A percentile compares a stretch with the other conserved stretches of the same genome.
These are phyloP conservation scores for Athalia rosae DNA, from an alignment of 2,888 invertebrate genomes.

Conservation along the genomic window DNA sequence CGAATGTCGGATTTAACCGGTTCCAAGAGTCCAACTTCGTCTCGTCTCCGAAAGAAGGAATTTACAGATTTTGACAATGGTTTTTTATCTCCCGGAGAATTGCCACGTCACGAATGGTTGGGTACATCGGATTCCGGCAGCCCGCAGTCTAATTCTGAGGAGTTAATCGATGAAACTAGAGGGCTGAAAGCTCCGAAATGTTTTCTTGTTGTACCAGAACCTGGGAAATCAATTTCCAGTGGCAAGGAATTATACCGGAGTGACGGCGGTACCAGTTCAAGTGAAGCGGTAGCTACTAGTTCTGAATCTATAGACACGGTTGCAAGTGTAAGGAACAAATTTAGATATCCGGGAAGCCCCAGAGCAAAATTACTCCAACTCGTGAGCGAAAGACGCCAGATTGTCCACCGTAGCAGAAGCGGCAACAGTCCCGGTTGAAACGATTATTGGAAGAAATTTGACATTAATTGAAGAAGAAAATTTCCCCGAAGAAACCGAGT, in stretches of 20 bases:
- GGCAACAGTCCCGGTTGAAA: slow-evolving; percentile 13
- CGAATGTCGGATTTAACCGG: slow-evolving; percentile 47
- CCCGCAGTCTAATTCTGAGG: slow-evolving; percentile 17
- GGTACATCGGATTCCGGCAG: neutral
- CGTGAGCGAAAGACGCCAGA: slow-evolving; percentile 62
- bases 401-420: slow-evolving; percentile 62
- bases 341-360: slow-evolving; percentile 63
- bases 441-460: too few species aligned
- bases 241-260: slow-evolving; percentile 51
- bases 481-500: too few species aligned
- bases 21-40: slow-evolving; percentile 42
- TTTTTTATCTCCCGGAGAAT: neutral
- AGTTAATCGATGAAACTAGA: slow-evolving; percentile 22
- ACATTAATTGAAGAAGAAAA: neutral
- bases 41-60: slow-evolving; percentile 47
- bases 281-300: slow-evolving; percentile 53
- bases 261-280: slow-evolving; percentile 55
- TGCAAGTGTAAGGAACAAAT: slow-evolving; percentile 54
- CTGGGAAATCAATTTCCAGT: slow-evolving; percentile 30
- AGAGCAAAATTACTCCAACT: slow-evolving; percentile 64
- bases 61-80: too few species aligned
- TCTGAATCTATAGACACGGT: slow-evolving; percentile 54
- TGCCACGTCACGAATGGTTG: neutral
- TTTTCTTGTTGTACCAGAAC: slow-evolving; percentile 46
- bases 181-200: slow-evolving; percentile 47